Percentiles rank a stretch among this genome's conserved stretches.
These are phyloP conservation scores for Theocolax elegans DNA, from an alignment of 1,140 invertebrate species.

Conservation along the genomic window DNA sequence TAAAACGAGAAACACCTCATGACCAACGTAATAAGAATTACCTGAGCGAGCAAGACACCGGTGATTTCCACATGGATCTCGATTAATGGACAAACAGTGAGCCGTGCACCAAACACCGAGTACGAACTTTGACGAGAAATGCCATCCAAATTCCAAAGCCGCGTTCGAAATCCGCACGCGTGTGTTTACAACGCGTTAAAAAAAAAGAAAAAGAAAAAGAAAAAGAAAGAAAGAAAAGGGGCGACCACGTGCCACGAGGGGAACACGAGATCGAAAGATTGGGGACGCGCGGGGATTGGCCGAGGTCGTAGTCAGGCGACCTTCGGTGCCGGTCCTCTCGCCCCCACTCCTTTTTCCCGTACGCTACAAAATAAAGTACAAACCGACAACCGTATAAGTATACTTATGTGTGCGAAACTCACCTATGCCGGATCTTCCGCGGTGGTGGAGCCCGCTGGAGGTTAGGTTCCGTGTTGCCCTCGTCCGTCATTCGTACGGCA, in stretches of 20 bases:
- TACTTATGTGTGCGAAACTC: too few species aligned
- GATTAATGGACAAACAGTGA: too few species aligned
- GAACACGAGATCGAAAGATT: constrained; percentile 46
- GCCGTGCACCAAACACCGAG: too few species aligned
- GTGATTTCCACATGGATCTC: not conserved
- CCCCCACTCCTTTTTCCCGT: too few species aligned
- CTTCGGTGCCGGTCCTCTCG: not conserved
- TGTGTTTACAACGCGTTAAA: not conserved
- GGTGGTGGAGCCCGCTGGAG: constrained; percentile 53
- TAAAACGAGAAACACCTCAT: too few species aligned
- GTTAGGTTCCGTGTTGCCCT: constrained; percentile 56
- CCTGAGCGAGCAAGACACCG: not conserved
- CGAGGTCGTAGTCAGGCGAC: not conserved
- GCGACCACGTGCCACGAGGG: too few species aligned
- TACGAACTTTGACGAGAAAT: too few species aligned
- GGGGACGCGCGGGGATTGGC: constrained; percentile 51
- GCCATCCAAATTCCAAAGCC: too few species aligned
- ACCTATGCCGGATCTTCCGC: constrained; percentile 63
- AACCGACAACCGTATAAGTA: too few species aligned
- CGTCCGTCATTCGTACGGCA: constrained; percentile 58
- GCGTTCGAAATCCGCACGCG: too few species aligned
- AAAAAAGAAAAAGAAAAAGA: not conserved
- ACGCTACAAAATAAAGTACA: too few species aligned
- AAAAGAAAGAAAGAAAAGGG: not conserved
- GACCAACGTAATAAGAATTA: too few species aligned